Base-by-base conservation (phyloP, 1,140 invertebrate genomes). In the Asobara japonica region DNA sequence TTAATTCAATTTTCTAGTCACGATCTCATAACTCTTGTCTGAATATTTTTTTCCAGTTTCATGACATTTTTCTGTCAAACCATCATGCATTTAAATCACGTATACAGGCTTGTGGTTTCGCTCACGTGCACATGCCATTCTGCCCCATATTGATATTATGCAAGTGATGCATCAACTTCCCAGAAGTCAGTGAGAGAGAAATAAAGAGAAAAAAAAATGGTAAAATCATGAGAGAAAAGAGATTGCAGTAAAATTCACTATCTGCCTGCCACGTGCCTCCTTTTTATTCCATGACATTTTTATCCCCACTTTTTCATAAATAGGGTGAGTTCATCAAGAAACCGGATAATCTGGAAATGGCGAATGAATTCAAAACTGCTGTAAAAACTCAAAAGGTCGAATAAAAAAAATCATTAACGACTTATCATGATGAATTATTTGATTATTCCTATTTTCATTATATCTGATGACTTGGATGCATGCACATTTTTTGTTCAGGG, bases 21-120 rank as follows among this genome's bases (percentile, higher is more conserved):
- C 20, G 45, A 51, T 18, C 45, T 51, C 45, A 51, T 20, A 51
- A 51, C 20, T 36, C 11, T 11, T 51, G 7, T 51, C 45, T 51
- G n/a, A 18, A 18, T 16, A 16, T 51, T 51, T 51, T 51, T 51
- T 20, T 51, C 7, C 6, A 7, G 45, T 51, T 20, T 18, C n/a
- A 51, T 18, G 45, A 51, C 45, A 51, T 51, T 51, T 51, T 18
- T 51, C 45, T 51, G n/a, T 51, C 45, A 16, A 51, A 51, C 16
- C 45, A 18, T 18, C 45, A n/a, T 18, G 45, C 45, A 18, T 20
- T 51, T 18, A 18, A 51, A 20, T 5, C 45, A 51, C 45, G 45
- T 51, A 51, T 1, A 20, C 45, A 18, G 18, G n/a, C n/a, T 51
- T 18, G 45, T 51, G 45, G 45, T 51, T 51, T 51, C 20, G 18